A percentile compares a stretch with the other conserved stretches of the same genome.
Conservation (phyloP, 2,113 vertebrate genomes). For the Brevimyrus niger region DNA sequence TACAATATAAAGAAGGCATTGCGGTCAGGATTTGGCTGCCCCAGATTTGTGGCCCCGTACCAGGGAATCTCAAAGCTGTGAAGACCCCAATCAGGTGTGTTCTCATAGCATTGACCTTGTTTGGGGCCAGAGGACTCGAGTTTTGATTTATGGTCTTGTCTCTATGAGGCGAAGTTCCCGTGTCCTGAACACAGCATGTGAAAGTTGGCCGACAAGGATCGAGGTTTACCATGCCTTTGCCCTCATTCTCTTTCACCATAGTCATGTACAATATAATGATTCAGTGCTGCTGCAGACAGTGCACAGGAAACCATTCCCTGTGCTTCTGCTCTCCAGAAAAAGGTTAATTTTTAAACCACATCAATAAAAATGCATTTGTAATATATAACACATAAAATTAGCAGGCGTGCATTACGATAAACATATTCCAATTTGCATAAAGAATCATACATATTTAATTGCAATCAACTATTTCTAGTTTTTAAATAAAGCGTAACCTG, state of each 20-base stretch:
- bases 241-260: neutral
- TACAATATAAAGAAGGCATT: neutral
- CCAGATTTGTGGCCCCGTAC: neutral
- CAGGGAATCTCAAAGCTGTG: neutral
- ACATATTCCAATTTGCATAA: neutral
- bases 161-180: neutral
- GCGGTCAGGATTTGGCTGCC: neutral
- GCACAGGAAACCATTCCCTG: neutral
- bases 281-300: neutral
- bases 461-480: neutral
- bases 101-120: neutral
- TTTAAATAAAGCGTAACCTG: neutral
- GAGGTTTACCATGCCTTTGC: neutral
- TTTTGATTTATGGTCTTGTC: neutral
- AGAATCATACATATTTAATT: neutral
- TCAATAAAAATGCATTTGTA: conserved; percentile 1
- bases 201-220: neutral
- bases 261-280: neutral
- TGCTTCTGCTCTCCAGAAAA: neutral
- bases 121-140: neutral
- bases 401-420: neutral
- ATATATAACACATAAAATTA: neutral
- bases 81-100: neutral
- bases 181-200: neutral
- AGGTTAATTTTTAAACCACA: neutral